Evolutionary conservation across 1,140 invertebrate genomes (phyloP).

Genomic region (Saccostrea glomerata): DNA sequence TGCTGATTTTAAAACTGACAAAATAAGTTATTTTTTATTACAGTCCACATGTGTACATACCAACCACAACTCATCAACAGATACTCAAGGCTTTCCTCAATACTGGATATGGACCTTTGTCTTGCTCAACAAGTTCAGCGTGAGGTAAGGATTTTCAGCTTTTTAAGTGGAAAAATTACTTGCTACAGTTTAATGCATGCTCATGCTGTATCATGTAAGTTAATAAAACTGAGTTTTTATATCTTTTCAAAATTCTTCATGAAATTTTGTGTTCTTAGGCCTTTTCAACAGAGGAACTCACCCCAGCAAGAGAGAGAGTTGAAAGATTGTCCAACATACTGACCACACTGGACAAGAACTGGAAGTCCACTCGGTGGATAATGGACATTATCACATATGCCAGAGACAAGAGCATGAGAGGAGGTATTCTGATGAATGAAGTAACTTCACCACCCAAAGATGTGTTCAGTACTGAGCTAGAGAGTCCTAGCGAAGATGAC

Average conservation of each 20-base stretch:
- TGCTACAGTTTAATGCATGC: no score
- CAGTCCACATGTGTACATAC: slow-evolving; percentile 82
- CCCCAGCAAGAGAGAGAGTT: slow-evolving; percentile 90
- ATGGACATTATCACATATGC: slow-evolving; percentile 96
- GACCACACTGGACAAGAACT: slow-evolving; percentile 82
- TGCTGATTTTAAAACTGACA: no score
- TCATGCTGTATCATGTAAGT: no score
- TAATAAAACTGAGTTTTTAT: no score
- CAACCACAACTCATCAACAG: slow-evolving; percentile 91
- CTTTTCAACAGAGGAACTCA: slow-evolving; percentile 92
- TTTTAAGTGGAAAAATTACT: neutral
- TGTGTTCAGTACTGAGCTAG: slow-evolving; percentile 21
- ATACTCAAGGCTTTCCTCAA: slow-evolving; percentile 93
- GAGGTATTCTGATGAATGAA: slow-evolving; percentile 73
- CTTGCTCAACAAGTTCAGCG: slow-evolving; percentile 94
- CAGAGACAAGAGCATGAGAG: slow-evolving; percentile 85
- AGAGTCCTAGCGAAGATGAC: slow-evolving; percentile 49
- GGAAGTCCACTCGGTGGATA: slow-evolving; percentile 96
- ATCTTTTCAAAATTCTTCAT: neutral
- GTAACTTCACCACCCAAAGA: slow-evolving; percentile 55
- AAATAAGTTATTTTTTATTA: slow-evolving; percentile 5
- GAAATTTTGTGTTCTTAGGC: slow-evolving; percentile 81
- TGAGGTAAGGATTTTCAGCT: slow-evolving; percentile 82
- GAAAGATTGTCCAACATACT: slow-evolving; percentile 82
- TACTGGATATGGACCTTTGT: slow-evolving; percentile 94